phyloP scores from a whole-genome alignment of 1,140 invertebrate species.

The Heliconius himera region DNA sequence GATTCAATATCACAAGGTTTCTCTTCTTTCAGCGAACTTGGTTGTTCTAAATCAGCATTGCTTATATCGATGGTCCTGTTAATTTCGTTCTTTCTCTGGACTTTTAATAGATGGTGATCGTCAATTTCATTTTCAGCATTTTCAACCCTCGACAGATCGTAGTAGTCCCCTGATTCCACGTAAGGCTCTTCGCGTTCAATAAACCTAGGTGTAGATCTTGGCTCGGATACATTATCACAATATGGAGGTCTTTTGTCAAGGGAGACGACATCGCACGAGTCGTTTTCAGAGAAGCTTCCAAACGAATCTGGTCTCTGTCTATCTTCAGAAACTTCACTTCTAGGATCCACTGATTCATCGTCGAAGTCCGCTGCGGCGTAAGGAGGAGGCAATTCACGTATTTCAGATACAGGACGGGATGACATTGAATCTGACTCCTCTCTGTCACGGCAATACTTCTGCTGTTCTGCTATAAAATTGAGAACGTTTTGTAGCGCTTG shows the following conservation, averaged over 20 bases:
- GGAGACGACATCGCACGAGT: slow-evolving; percentile 66
- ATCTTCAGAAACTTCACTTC: slow-evolving; percentile 76
- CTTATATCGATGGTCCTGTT: slow-evolving; percentile 69
- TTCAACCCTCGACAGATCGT: slow-evolving; percentile 63
- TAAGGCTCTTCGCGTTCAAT: slow-evolving; percentile 75
- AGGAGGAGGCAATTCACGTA: slow-evolving; percentile 77
- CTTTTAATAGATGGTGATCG: slow-evolving; percentile 71
- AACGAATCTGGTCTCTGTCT: slow-evolving; percentile 73
- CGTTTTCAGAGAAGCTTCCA: slow-evolving; percentile 75
- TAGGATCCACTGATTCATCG: slow-evolving; percentile 73
- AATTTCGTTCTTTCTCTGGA: slow-evolving; percentile 79
- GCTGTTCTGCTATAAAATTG: slow-evolving; percentile 89
- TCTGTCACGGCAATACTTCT: slow-evolving; percentile 85
- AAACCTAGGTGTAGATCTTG: slow-evolving; percentile 70
- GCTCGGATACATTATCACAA: slow-evolving; percentile 71
- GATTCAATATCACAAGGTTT: slow-evolving; percentile 62
- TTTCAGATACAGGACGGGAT: slow-evolving; percentile 79
- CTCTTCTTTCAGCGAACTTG: slow-evolving; percentile 53
- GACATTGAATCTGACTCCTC: slow-evolving; percentile 82
- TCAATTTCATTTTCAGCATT: slow-evolving; percentile 76
- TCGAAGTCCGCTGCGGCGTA: slow-evolving; percentile 75
- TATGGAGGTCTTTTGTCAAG: slow-evolving; percentile 47
- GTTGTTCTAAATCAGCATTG: slow-evolving; percentile 52
- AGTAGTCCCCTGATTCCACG: slow-evolving; percentile 71
- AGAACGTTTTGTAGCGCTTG: slow-evolving; percentile 88